These are phyloP conservation scores for Tenualosa ilisha DNA, from an alignment of 2,797 vertebrate genomes.

Conservation along the genomic window DNA sequence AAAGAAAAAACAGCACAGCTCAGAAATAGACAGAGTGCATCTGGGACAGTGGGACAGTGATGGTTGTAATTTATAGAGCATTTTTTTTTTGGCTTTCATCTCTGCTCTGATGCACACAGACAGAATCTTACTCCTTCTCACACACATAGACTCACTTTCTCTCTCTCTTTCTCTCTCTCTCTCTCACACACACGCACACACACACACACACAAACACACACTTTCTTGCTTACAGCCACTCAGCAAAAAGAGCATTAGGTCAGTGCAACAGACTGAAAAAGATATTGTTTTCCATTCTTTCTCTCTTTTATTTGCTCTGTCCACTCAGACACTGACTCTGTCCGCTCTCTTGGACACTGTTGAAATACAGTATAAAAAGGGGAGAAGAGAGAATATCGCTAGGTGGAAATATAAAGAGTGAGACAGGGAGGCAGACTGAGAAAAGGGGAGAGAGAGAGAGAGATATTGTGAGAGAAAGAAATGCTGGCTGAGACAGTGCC, in stretches of 20 bases:
- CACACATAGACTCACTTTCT: not conserved
- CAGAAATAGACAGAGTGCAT: constrained; percentile 31
- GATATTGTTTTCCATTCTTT: constrained; percentile 7
- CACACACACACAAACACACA: not conserved
- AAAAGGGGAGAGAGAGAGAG: constrained; percentile 41
- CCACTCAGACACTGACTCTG: not conserved
- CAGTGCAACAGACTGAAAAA: constrained; percentile 10
- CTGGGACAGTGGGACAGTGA: not conserved
- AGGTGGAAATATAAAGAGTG: constrained; percentile 13
- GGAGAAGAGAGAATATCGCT: not conserved
- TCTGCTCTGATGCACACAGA: constrained; percentile 10
- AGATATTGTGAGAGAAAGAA: constrained; percentile 40
- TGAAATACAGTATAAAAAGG: not conserved
- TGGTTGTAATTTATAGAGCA: constrained; percentile 12
- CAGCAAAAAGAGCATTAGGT: not conserved
- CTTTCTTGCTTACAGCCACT: not conserved
- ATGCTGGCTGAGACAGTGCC: constrained; percentile 40
- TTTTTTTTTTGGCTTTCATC: not conserved
- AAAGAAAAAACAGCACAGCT: not conserved
- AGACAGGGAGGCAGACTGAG: not conserved
- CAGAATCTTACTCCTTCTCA: not conserved
- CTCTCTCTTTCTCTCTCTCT: not conserved
- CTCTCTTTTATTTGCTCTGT: not conserved
- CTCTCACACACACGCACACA: not conserved
- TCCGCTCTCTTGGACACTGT: not conserved